These are phyloP conservation scores for Phrixothrix hirtus DNA, from an alignment of 2,888 invertebrate species.

Conservation along the genomic window DNA sequence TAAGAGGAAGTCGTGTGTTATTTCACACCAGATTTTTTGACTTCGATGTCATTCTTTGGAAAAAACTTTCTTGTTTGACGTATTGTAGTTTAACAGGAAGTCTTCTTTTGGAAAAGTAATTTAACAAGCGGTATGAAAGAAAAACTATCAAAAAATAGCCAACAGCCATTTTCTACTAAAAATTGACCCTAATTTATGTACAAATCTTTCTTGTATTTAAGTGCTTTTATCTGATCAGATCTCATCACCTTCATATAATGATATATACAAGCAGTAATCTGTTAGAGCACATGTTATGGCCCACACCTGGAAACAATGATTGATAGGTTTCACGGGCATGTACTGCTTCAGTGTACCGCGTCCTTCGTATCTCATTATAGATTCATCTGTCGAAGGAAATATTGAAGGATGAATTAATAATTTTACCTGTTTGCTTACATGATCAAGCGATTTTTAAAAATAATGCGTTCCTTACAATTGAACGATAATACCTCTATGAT, in stretches of 20 bases:
- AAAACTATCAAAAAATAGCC: constrained; percentile 3
- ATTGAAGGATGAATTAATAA: background rate
- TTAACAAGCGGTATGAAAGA: too few species aligned
- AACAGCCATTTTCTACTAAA: constrained; percentile 3
- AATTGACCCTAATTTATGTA: background rate
- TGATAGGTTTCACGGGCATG: constrained; percentile 21
- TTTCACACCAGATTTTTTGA: too few species aligned
- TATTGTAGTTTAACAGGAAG: constrained; percentile 4
- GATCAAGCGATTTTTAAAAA: too few species aligned
- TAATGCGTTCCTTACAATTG: too few species aligned
- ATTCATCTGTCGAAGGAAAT: background rate
- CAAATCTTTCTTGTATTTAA: constrained; percentile 37
- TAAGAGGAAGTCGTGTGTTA: too few species aligned
- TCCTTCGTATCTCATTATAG: constrained; percentile 12
- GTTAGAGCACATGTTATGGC: constrained; percentile 32
- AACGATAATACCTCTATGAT: too few species aligned
- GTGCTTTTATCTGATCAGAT: constrained; percentile 16
- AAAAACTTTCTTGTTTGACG: constrained; percentile 4
- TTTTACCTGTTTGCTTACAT: background rate
- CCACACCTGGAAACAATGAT: constrained; percentile 34
- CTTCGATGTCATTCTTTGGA: too few species aligned
- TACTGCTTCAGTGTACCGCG: constrained; percentile 17
- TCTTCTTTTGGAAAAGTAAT: background rate
- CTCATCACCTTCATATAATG: constrained; percentile 34
- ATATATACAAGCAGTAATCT: constrained; percentile 30